Evolutionary conservation across 2,113 vertebrate species (phyloP), one percentile per base, ranked within the genome.

Genomic region (Psettodes erumei): DNA sequence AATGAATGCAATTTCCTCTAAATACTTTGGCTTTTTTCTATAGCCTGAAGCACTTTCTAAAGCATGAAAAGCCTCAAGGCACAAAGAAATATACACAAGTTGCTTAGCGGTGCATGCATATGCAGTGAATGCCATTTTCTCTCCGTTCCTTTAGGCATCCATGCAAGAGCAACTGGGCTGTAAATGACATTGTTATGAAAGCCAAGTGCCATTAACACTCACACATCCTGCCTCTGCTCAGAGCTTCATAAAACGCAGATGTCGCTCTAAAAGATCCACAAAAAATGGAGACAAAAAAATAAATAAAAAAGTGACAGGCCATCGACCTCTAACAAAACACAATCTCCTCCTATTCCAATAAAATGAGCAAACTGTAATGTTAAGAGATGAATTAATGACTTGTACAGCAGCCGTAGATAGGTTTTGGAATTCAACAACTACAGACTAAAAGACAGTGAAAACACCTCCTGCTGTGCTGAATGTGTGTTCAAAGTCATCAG

Each of bases 161-260:
- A 89, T 85, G 74, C 74, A 79, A 77, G 84, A 92, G 92, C 82
- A 81, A 91, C 92, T 88, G 81, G 89, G 83, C 88, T 91, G 76
- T 88, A 93, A 93, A 94, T 89, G 79, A 75, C 87, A 92, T 91
- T 86, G 89, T 91, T 87, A 82, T 86, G 81, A 92, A 93, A 92
- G 89, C 82, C 83, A 84, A 92, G 86, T 78, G 82, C 90, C 81
- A 91, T 93, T 92, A 91, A 88, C 83, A 68, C 74, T 83, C 80
- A 83, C 79, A 76, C 89, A 93, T 93, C 93, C 92, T 93, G 90
- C 81, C 81, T 75, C 60, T 68, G 75, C 89, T 84, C 75, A 33
- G 70, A 82, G 88, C 85, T 91, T 89, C 89, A 90, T 86, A 92
- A 91, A 90, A 89, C 90, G 88, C 93, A 94, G 93, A 94, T 94